A percentile compares a stretch with the other conserved stretches of the same genome.
Evolutionary conservation across 2,113 vertebrate genomes (phyloP).

Genomic region (Colistium nudipinnis): DNA sequence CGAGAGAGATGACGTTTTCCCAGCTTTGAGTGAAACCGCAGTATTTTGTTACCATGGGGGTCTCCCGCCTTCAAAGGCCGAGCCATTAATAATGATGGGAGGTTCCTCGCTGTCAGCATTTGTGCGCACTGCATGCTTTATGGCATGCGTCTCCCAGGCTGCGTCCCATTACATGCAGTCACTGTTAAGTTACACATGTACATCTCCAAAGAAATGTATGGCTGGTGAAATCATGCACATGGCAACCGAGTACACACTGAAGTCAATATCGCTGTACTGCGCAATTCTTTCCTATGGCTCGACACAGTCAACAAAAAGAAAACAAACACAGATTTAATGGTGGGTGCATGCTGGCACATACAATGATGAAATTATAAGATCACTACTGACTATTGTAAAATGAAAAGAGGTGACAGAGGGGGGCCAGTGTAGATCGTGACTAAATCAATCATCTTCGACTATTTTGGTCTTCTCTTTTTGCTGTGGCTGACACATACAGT

Average conservation of each 20-base stretch:
- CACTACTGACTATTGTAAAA: not conserved
- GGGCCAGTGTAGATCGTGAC: not conserved
- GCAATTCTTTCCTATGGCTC: no score
- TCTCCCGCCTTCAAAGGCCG: slow-evolving; percentile 59
- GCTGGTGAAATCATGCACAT: not conserved
- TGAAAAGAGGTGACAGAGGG: not conserved
- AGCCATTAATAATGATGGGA: slow-evolving; percentile 69
- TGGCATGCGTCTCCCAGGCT: slow-evolving; percentile 42
- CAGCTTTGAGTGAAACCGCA: slow-evolving; percentile 38
- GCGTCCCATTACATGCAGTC: slow-evolving; percentile 24
- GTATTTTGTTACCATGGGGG: slow-evolving; percentile 58
- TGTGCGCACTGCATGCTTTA: slow-evolving; percentile 50
- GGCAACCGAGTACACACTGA: not conserved
- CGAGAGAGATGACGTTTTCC: slow-evolving; percentile 49
- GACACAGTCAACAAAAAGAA: no score
- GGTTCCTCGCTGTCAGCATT: slow-evolving; percentile 68
- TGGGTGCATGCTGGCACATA: not conserved
- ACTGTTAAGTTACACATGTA: slow-evolving; percentile 4
- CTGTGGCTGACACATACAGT: slow-evolving; percentile 7
- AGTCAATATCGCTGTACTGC: not conserved
- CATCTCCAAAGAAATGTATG: not conserved
- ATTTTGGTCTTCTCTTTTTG: no score
- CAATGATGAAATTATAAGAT: not conserved
- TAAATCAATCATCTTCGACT: slow-evolving; percentile 3
- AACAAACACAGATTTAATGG: no score